Percentiles rank a stretch among this genome's conserved stretches.
Conservation (phyloP, 2,888 invertebrate species). For the Girardia tigrina region DNA sequence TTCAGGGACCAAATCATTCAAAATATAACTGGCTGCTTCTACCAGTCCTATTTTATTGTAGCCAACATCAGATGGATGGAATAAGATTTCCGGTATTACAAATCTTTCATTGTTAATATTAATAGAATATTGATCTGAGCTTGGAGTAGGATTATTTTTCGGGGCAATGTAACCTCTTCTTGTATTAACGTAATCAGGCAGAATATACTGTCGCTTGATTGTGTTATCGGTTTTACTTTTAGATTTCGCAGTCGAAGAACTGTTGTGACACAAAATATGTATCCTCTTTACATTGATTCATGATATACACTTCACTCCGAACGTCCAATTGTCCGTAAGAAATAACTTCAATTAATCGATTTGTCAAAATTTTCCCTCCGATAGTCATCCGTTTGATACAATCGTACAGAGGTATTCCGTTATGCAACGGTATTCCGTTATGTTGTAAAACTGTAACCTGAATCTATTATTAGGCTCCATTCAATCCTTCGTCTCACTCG, state of each 20-base stretch:
- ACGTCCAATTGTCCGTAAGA: slow-evolving; percentile 91
- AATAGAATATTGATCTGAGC: slow-evolving; percentile 56
- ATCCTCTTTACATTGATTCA: slow-evolving; percentile 95
- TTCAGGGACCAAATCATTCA: slow-evolving; percentile 19
- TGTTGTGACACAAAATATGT: slow-evolving; percentile 77
- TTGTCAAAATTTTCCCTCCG: slow-evolving; percentile 88
- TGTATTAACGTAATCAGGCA: slow-evolving; percentile 84
- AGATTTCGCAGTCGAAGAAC: slow-evolving; percentile 54
- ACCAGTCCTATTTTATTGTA: slow-evolving; percentile 77
- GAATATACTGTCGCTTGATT: slow-evolving; percentile 73
- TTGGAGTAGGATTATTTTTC: neutral
- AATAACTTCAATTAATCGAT: slow-evolving; percentile 87
- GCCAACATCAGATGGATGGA: slow-evolving; percentile 83
- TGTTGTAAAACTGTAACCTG: slow-evolving; percentile 81
- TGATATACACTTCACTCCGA: slow-evolving; percentile 94
- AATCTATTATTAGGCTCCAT: slow-evolving; percentile 72
- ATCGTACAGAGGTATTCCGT: neutral
- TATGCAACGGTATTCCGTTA: slow-evolving; percentile 32
- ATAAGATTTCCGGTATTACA: slow-evolving; percentile 79
- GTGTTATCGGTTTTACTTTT: slow-evolving; percentile 51
- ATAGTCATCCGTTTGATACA: slow-evolving; percentile 63
- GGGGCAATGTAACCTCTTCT: slow-evolving; percentile 62
- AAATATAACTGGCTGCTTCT: slow-evolving; percentile 56
- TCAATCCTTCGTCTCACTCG: neutral
- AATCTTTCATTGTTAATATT: slow-evolving; percentile 82